Percentiles rank a stretch among this genome's conserved stretches.
Conservation (phyloP, 2,113 vertebrate genomes). For the Notechis scutatus region DNA sequence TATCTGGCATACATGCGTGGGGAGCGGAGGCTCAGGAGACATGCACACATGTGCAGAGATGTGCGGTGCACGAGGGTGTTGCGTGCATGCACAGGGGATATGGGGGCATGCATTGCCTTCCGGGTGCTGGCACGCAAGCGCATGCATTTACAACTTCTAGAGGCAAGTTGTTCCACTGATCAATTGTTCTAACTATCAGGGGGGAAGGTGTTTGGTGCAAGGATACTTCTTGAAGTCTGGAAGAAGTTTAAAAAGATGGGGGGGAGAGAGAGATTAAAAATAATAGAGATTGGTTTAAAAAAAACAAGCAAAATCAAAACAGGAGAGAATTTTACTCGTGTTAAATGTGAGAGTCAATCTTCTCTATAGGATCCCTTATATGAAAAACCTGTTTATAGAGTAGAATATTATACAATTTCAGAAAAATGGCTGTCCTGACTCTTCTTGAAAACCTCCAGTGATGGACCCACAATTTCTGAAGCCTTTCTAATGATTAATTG, state of each 20-base stretch:
- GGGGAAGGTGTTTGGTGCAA: conserved; percentile 47
- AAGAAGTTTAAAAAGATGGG: conserved; percentile 37
- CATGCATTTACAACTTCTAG: not conserved
- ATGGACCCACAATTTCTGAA: no score
- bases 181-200: no score
- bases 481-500: no score
- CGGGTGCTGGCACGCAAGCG: no score
- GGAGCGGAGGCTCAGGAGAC: no score
- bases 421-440: no score
- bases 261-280: not conserved
- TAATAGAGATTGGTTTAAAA: not conserved
- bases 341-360: conserved; percentile 60
- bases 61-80: no score
- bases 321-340: conserved; percentile 46
- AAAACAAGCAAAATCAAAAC: conserved; percentile 49
- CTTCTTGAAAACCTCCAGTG: no score
- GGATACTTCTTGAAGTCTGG: conserved; percentile 38
- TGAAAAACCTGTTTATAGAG: conserved; percentile 46
- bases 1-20: no score
- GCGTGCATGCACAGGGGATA: no score
- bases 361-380: conserved; percentile 43
- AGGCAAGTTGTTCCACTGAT: not conserved
- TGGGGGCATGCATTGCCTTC: no score
- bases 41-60: no score
- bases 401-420: not conserved